phyloP scores from a whole-genome alignment of 2,113 vertebrate genomes.

The Seriola rivoliana region DNA sequence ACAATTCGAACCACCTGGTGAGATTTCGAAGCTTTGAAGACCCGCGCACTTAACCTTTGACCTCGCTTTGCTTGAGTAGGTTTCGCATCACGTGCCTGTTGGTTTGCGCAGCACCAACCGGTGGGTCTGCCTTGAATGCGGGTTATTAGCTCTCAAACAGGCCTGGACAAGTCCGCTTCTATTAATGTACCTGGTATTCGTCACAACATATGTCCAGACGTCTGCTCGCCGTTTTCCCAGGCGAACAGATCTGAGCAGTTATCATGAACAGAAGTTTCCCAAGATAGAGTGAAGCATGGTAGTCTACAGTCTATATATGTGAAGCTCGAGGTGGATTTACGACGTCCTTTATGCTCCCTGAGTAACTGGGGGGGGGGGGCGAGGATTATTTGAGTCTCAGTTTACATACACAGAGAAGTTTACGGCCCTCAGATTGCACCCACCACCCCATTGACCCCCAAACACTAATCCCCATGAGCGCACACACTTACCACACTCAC shows the following conservation, averaged over 20 bases:
- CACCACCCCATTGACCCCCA: conserved; percentile 40
- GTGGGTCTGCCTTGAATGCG: conserved; percentile 26
- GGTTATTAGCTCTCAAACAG: conserved; percentile 25
- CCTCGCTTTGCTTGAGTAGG: conserved; percentile 32
- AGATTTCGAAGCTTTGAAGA: conserved; percentile 52
- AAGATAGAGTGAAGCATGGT: conserved; percentile 51
- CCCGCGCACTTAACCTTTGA: conserved; percentile 66
- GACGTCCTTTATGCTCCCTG: conserved; percentile 55
- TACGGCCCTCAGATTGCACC: conserved; percentile 55
- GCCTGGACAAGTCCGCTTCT: conserved; percentile 44
- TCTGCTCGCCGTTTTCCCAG: conserved; percentile 49
- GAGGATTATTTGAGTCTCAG: conserved; percentile 73
- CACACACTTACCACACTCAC: conserved; percentile 46
- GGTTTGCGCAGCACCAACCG: conserved; percentile 23
- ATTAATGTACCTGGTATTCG: conserved; percentile 59
- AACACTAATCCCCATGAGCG: conserved; percentile 47
- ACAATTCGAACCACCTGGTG: conserved; percentile 67
- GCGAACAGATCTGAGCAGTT: conserved; percentile 25
- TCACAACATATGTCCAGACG: conserved; percentile 48
- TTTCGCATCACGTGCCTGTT: conserved; percentile 37
- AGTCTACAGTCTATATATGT: conserved; percentile 22
- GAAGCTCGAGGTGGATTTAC: conserved; percentile 64
- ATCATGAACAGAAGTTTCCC: conserved; percentile 58
- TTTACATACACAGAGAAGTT: conserved; percentile 70
- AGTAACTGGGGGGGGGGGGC: conserved; percentile 42